A percentile compares a stretch with the other conserved stretches of the same genome.
phyloP scores from a whole-genome alignment of 2,113 vertebrate species.

The Periophthalmus modestus region DNA sequence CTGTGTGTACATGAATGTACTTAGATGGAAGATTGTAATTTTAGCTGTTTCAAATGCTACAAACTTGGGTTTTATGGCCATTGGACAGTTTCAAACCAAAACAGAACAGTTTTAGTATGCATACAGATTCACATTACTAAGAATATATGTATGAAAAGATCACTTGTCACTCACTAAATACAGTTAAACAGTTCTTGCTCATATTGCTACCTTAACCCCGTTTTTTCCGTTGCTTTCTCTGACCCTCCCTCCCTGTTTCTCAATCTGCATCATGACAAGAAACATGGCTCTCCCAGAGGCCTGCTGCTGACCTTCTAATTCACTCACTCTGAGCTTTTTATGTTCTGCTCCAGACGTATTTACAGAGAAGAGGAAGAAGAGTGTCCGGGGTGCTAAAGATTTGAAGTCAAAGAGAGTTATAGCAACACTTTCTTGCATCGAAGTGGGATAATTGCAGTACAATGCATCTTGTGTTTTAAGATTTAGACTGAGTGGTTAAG shows the following conservation, averaged over 20 bases:
- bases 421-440: conserved; percentile 7
- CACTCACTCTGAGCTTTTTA: conserved; percentile 80
- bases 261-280: conserved; percentile 78
- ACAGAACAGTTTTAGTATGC: not conserved
- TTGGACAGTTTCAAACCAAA: not conserved
- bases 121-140: not conserved
- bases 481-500: not conserved
- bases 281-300: conserved; percentile 79
- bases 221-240: conserved; percentile 10
- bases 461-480: conserved; percentile 10
- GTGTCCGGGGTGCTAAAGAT: conserved; percentile 34
- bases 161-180: not conserved
- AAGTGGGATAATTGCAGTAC: conserved; percentile 25
- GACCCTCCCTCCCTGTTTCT: conserved; percentile 42
- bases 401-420: conserved; percentile 37
- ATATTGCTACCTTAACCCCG: conserved; percentile 1
- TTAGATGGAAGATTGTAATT: conserved; percentile 46
- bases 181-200: not conserved
- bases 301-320: conserved; percentile 81
- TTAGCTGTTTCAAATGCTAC: conserved; percentile 3
- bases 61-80: not conserved
- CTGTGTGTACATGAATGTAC: conserved; percentile 43
- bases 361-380: conserved; percentile 53
- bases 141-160: not conserved
- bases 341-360: conserved; percentile 73